Percentiles rank a stretch among this genome's conserved stretches.
Evolutionary conservation across 2,113 vertebrate genomes (phyloP).

Genomic region (Pterocles burchelli): DNA sequence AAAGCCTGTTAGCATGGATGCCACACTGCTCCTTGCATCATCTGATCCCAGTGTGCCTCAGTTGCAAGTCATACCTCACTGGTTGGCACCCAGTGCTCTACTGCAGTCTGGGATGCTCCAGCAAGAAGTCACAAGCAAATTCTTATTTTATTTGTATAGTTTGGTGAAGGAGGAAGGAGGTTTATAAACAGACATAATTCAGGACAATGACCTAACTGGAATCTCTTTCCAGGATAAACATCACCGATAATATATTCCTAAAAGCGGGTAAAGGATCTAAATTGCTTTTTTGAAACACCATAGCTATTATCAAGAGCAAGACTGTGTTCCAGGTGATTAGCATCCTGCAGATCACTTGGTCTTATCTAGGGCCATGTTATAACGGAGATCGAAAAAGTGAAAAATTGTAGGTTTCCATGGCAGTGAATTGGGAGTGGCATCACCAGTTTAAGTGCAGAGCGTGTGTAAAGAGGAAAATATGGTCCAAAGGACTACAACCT

Average conservation of each 20-base stretch:
- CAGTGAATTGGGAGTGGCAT: not conserved
- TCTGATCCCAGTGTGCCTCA: not conserved
- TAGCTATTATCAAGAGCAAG: not conserved
- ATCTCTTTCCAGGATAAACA: not conserved
- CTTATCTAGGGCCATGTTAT: not conserved
- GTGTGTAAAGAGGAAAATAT: not conserved
- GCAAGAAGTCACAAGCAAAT: not conserved
- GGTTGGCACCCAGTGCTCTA: not conserved
- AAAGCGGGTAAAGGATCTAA: not conserved
- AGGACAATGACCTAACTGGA: not conserved
- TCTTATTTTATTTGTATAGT: not conserved
- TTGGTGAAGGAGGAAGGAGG: not conserved
- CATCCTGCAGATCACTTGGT: not conserved
- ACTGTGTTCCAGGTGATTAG: not conserved
- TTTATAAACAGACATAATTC: not conserved
- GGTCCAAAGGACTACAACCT: not conserved
- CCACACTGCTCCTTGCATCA: not conserved
- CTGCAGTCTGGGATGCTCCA: not conserved
- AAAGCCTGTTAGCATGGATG: not conserved
- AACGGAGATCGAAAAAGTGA: not conserved
- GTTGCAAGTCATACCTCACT: not conserved
- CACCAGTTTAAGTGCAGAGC: not conserved
- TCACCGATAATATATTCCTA: not conserved
- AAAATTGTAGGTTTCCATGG: not conserved
- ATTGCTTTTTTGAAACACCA: not conserved